phyloP scores from a whole-genome alignment of 2,888 invertebrate genomes.

The Leucoma salicis region DNA sequence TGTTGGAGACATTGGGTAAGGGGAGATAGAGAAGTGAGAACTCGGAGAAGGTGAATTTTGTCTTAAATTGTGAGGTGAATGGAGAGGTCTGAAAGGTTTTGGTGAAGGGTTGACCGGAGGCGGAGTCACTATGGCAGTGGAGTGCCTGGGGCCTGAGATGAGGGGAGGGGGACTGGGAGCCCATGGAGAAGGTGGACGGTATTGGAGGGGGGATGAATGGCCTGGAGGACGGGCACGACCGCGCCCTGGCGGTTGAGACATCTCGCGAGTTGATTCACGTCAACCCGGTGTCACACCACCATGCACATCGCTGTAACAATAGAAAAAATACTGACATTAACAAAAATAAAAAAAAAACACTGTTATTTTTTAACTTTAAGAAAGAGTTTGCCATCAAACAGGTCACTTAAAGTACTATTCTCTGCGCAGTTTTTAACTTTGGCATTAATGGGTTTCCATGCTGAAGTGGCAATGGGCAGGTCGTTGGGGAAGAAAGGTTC shows the following conservation, averaged over 20 bases:
- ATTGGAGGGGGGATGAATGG: slow-evolving; percentile 84
- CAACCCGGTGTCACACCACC: slow-evolving; percentile 81
- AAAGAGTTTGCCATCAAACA: too few species aligned
- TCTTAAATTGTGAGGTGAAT: slow-evolving; percentile 69
- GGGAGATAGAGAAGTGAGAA: slow-evolving; percentile 76
- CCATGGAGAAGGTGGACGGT: slow-evolving; percentile 89
- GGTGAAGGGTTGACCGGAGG: slow-evolving; percentile 82
- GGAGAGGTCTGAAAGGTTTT: slow-evolving; percentile 74
- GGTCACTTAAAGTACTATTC: background rate
- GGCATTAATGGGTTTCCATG: too few species aligned
- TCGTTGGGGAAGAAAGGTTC: too few species aligned
- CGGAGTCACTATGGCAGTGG: slow-evolving; percentile 78
- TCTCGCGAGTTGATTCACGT: slow-evolving; percentile 75
- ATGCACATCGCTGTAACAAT: slow-evolving; percentile 78
- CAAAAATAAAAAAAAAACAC: too few species aligned
- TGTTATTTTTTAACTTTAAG: too few species aligned
- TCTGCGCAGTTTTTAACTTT: too few species aligned
- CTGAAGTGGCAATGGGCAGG: too few species aligned
- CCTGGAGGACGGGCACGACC: slow-evolving; percentile 71
- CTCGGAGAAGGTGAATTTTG: slow-evolving; percentile 75
- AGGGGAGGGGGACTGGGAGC: slow-evolving; percentile 88
- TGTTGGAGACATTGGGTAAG: slow-evolving; percentile 80
- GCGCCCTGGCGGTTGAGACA: slow-evolving; percentile 79
- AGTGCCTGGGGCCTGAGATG: slow-evolving; percentile 83
- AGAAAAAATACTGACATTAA: too few species aligned